These are phyloP conservation scores for Hyperoplus lanceolatus DNA, from an alignment of 2,797 vertebrate genomes.

Conservation along the genomic window DNA sequence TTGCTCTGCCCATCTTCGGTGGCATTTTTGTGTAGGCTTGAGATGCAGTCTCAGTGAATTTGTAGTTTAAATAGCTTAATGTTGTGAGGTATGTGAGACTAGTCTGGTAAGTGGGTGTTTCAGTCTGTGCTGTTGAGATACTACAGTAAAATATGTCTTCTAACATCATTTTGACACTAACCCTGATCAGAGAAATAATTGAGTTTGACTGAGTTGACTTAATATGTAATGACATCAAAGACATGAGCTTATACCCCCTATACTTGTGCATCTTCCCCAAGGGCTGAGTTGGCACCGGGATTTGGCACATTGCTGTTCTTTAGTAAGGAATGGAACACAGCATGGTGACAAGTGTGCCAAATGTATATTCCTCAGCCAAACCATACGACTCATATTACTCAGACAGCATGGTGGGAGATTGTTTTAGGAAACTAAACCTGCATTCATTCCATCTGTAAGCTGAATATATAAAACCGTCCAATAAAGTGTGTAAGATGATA, in stretches of 20 bases:
- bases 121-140: conserved; percentile 57
- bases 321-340: conserved; percentile 56
- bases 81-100: conserved; percentile 30
- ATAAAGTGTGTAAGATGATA: too few relatives aligned
- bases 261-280: conserved; percentile 46
- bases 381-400: conserved; percentile 31
- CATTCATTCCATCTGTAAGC: conserved; percentile 29
- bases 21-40: conserved; percentile 40
- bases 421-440: conserved; percentile 42
- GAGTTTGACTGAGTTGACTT: conserved; percentile 71
- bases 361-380: conserved; percentile 55
- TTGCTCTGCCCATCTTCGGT: conserved; percentile 53
- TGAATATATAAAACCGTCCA: conserved; percentile 25
- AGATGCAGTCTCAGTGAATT: conserved; percentile 50
- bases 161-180: conserved; percentile 61
- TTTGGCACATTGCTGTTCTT: conserved; percentile 61
- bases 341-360: conserved; percentile 56
- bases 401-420: conserved; percentile 51
- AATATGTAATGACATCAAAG: conserved; percentile 69
- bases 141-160: conserved; percentile 51
- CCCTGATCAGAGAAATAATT: conserved; percentile 69
- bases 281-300: conserved; percentile 51
- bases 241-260: conserved; percentile 37
- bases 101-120: conserved; percentile 45
- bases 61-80: conserved; percentile 53